Conservation (phyloP, 1,140 invertebrate genomes). For the Mylabris phalerata region DNA sequence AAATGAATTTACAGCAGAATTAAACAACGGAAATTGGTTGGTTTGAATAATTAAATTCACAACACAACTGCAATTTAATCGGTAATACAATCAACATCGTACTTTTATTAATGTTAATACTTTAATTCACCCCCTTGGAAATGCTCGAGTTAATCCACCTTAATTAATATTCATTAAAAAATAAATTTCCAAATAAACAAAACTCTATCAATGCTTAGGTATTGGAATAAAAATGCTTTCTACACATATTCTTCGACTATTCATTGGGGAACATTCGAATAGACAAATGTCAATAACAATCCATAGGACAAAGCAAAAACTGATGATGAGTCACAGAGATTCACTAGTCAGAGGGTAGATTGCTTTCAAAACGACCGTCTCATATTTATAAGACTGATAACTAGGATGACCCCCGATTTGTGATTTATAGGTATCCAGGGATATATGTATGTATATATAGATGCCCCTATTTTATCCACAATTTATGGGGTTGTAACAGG, state of each 20-base stretch:
- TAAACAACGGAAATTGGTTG: slow-evolving; percentile 21
- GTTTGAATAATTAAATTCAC: slow-evolving; percentile 16
- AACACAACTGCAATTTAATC: slow-evolving; percentile 5
- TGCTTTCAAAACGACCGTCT: slow-evolving; percentile 19
- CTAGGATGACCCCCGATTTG: slow-evolving; percentile 27
- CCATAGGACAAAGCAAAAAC: background rate
- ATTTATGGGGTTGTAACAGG: slow-evolving; percentile 8
- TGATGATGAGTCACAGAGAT: slow-evolving; percentile 26
- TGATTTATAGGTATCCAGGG: slow-evolving; percentile 26
- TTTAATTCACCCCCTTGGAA: background rate
- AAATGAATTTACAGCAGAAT: slow-evolving; percentile 17
- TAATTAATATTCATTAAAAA: background rate
- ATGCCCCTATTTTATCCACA: slow-evolving; percentile 21
- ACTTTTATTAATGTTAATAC: slow-evolving; percentile 8
- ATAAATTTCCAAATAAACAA: too few relatives aligned
- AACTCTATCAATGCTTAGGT: too few relatives aligned
- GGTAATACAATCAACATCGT: background rate
- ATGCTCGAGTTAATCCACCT: background rate
- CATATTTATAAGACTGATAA: slow-evolving; percentile 29
- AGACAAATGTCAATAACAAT: slow-evolving; percentile 22
- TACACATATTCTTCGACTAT: too few relatives aligned
- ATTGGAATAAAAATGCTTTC: too few relatives aligned
- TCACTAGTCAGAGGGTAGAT: slow-evolving; percentile 7
- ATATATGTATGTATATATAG: slow-evolving; percentile 10
- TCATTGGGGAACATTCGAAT: too few relatives aligned